Conservation (phyloP, 2,113 vertebrate genomes). For the Orcinus orca region DNA sequence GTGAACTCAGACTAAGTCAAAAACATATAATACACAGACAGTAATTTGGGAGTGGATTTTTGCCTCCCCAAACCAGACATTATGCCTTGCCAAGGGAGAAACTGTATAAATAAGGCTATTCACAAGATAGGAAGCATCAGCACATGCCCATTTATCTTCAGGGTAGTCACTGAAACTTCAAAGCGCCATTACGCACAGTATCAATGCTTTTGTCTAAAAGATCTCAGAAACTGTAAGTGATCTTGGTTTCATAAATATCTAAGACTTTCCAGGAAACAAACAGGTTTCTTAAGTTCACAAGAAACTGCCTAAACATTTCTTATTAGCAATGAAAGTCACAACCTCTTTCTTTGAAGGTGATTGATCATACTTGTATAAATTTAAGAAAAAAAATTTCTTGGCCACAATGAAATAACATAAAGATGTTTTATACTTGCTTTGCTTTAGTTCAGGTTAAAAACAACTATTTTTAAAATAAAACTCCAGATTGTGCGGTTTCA, state of each 20-base stretch:
- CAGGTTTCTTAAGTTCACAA: conserved; percentile 7
- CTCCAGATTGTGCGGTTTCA: conserved; percentile 52
- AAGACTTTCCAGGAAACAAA: neutral
- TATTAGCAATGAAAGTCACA: conserved; percentile 27
- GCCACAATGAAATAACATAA: neutral
- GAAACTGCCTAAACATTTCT: neutral
- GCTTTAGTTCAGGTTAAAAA: conserved; percentile 39
- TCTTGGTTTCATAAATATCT: neutral
- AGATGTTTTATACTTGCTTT: conserved; percentile 1
- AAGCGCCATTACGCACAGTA: neutral
- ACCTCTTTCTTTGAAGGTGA: neutral
- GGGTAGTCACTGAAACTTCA: neutral
- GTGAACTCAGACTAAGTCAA: conserved; percentile 68
- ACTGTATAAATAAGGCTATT: neutral
- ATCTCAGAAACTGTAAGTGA: neutral
- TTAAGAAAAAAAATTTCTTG: neutral
- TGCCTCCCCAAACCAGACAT: conserved; percentile 40
- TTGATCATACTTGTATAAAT: neutral
- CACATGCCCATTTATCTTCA: neutral
- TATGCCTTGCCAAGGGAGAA: neutral
- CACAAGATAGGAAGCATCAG: neutral
- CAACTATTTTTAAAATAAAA: conserved; percentile 69
- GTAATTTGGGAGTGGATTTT: conserved; percentile 25
- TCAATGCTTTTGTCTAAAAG: neutral
- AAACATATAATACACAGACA: conserved; percentile 55